phyloP scores from a whole-genome alignment of 1,140 invertebrate species.

The Heliothis subflexa region DNA sequence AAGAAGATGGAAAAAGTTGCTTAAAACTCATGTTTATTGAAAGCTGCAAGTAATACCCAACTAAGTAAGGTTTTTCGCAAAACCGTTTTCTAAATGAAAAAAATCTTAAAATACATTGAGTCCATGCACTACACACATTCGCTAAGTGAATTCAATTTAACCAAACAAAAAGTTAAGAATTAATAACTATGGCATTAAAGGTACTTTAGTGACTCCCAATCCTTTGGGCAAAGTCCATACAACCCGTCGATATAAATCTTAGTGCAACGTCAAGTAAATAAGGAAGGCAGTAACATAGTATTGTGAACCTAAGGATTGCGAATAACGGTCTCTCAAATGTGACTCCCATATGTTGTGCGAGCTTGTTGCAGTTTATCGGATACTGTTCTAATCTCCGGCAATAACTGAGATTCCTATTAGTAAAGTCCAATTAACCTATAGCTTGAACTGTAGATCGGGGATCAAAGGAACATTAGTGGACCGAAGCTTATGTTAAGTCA shows the following conservation, averaged over 20 bases:
- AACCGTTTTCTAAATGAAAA: no score
- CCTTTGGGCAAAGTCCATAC: no score
- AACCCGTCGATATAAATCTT: constrained; percentile 9
- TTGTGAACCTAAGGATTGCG: constrained; percentile 7
- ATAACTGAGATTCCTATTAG: constrained; percentile 40
- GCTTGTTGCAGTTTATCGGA: constrained; percentile 36
- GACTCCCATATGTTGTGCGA: constrained; percentile 11
- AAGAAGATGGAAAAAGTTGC: no score
- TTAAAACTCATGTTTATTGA: no score
- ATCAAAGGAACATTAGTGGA: constrained; percentile 7
- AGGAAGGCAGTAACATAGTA: constrained; percentile 8
- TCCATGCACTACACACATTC: neutral
- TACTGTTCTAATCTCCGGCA: constrained; percentile 31
- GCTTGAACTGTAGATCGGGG: constrained; percentile 27
- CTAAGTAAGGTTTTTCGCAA: no score
- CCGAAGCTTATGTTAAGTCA: neutral
- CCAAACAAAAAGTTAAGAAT: no score
- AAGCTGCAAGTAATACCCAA: no score
- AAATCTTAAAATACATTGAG: no score
- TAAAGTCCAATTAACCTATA: constrained; percentile 39
- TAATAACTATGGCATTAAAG: no score
- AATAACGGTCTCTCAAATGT: constrained; percentile 23
- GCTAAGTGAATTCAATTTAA: no score
- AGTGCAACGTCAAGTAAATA: constrained; percentile 10
- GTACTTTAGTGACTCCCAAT: no score